These are phyloP conservation scores for Crenuchus spilurus DNA, from an alignment of 2,797 vertebrate genomes.

Conservation along the genomic window DNA sequence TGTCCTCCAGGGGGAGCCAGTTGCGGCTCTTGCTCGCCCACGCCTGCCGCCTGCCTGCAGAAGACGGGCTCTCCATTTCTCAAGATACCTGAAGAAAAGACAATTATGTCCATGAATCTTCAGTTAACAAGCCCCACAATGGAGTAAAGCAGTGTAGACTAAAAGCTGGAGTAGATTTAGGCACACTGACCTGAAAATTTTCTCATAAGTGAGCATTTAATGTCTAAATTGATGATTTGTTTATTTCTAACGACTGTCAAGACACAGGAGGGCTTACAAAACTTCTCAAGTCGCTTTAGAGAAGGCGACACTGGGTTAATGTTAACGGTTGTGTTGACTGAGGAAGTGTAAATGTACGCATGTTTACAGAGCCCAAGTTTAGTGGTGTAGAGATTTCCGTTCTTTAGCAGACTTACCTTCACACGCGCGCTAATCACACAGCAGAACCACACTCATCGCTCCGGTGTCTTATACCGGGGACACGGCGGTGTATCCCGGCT, in stretches of 20 bases:
- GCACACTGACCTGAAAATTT: no score
- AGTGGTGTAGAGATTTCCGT: background rate
- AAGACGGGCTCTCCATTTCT: constrained; percentile 76
- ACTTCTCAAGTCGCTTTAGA: background rate
- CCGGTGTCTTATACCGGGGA: background rate
- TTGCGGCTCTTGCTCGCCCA: constrained; percentile 81
- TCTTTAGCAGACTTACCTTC: constrained; percentile 17
- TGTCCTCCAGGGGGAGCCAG: constrained; percentile 70
- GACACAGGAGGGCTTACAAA: background rate
- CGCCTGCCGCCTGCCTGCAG: constrained; percentile 77
- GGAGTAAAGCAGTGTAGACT: background rate
- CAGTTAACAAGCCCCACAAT: background rate
- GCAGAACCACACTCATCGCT: constrained; percentile 11
- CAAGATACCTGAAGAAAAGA: constrained; percentile 1
- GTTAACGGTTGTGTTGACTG: no score
- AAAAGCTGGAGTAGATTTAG: background rate
- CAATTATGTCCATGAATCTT: background rate
- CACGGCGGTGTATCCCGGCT: background rate
- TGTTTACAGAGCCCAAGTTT: background rate
- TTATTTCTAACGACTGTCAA: background rate
- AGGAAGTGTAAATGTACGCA: no score
- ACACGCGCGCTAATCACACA: background rate
- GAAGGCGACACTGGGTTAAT: no score
- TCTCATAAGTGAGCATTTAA: background rate
- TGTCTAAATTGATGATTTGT: background rate